Conservation (phyloP, 1,140 invertebrate species). For the Wasmannia auropunctata region DNA sequence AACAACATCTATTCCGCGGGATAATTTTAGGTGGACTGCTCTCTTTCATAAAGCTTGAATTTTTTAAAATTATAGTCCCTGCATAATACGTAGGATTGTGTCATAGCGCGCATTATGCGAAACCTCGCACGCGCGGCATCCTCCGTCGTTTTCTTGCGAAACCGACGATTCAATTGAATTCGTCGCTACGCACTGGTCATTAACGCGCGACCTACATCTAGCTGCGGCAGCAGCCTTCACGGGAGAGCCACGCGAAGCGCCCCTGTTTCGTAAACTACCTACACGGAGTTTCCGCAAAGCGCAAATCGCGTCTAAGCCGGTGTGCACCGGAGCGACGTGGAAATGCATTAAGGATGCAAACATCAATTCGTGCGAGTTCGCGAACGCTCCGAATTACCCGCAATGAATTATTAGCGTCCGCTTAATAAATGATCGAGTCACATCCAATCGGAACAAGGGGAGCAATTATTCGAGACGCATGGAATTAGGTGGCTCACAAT, state of each 20-base stretch:
- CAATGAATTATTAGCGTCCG: conserved; percentile 57
- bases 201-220: conserved; percentile 56
- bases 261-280: conserved; percentile 59
- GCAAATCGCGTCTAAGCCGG: conserved; percentile 61
- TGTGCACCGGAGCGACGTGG: conserved; percentile 48
- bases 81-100: not conserved
- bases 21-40: not conserved
- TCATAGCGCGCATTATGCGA: not conserved
- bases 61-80: not conserved
- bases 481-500: not conserved
- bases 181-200: conserved; percentile 48
- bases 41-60: not conserved
- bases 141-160: conserved; percentile 36
- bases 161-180: conserved; percentile 48
- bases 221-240: not conserved
- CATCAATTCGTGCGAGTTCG: conserved; percentile 49
- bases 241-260: conserved; percentile 23
- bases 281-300: conserved; percentile 54
- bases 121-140: not conserved
- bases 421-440: conserved; percentile 47
- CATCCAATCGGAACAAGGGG: conserved; percentile 31
- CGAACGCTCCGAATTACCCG: conserved; percentile 34
- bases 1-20: not conserved
- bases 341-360: conserved; percentile 61
- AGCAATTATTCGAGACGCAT: conserved; percentile 42